Conservation (phyloP, 2,888 invertebrate genomes). For the Phalera bucephala region DNA sequence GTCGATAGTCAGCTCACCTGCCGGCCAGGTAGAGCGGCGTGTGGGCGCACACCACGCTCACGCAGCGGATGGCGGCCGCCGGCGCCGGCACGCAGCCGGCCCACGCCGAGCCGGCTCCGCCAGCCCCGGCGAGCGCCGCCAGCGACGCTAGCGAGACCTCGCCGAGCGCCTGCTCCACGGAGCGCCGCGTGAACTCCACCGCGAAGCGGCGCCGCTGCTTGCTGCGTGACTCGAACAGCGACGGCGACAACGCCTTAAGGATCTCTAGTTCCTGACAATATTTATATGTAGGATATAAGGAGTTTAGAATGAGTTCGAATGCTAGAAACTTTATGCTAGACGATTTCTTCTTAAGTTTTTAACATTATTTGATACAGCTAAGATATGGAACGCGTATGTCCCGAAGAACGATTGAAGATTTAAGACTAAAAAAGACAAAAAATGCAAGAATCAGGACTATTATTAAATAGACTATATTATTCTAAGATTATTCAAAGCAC, state of each 20-base stretch:
- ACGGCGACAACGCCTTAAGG: conserved; percentile 67
- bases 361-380: too few relatives aligned
- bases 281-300: too few relatives aligned
- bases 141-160: conserved; percentile 61
- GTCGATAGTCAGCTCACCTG: too few relatives aligned
- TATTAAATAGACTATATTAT: too few relatives aligned
- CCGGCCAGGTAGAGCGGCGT: conserved; percentile 86
- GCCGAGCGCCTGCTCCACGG: conserved; percentile 82
- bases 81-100: conserved; percentile 69
- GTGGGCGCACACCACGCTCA: conserved; percentile 80
- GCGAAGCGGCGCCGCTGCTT: conserved; percentile 64
- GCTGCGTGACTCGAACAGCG: conserved; percentile 59
- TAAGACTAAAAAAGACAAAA: too few relatives aligned
- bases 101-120: conserved; percentile 29
- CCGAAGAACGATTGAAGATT: too few relatives aligned
- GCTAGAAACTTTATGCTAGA: too few relatives aligned
- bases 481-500: too few relatives aligned
- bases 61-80: conserved; percentile 59
- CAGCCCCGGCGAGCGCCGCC: conserved; percentile 8
- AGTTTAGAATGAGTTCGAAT: too few relatives aligned
- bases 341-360: too few relatives aligned
- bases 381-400: too few relatives aligned
- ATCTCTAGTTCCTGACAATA: conserved; percentile 62
- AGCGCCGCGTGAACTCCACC: conserved; percentile 85
- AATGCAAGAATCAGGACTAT: too few relatives aligned